A percentile compares a stretch with the other conserved stretches of the same genome.
Evolutionary conservation across 2,797 vertebrate genomes (phyloP).

Genomic region (Benthosema pterotum): DNA sequence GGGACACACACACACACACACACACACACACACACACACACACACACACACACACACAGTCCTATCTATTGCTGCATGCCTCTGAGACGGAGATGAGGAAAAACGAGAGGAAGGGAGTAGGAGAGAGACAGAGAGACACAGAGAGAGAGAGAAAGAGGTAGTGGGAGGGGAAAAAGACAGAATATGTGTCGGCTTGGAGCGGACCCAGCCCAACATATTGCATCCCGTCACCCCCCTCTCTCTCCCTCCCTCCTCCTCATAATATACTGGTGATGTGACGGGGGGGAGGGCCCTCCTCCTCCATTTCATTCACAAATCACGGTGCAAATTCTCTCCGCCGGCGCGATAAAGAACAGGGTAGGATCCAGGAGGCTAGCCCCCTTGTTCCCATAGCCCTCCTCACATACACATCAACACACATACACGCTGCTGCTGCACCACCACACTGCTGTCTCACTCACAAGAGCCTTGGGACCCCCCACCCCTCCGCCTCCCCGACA

Average conservation of each 20-base stretch:
- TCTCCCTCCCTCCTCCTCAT: slow-evolving; percentile 1
- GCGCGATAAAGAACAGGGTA: slow-evolving; percentile 26
- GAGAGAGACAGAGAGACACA: not conserved
- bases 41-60: not conserved
- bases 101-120: not conserved
- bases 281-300: slow-evolving; percentile 16
- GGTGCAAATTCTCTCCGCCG: slow-evolving; percentile 23
- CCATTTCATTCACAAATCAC: slow-evolving; percentile 63
- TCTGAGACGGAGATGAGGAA: not conserved
- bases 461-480: slow-evolving; percentile 32
- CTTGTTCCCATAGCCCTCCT: slow-evolving; percentile 1
- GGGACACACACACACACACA: no score
- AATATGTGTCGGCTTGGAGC: no score
- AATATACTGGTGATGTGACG: no score
- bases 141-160: not conserved
- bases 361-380: slow-evolving; percentile 15
- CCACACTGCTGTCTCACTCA: slow-evolving; percentile 25
- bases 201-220: not conserved
- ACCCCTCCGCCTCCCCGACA: no score
- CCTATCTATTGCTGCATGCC: slow-evolving; percentile 10
- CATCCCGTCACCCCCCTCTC: no score
- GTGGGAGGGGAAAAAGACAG: not conserved
- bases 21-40: no score
- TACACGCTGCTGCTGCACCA: not conserved
- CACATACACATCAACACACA: not conserved